phyloP scores from a whole-genome alignment of 35 echinoderm and acorn worm species.

The Apostichopus californicus region DNA sequence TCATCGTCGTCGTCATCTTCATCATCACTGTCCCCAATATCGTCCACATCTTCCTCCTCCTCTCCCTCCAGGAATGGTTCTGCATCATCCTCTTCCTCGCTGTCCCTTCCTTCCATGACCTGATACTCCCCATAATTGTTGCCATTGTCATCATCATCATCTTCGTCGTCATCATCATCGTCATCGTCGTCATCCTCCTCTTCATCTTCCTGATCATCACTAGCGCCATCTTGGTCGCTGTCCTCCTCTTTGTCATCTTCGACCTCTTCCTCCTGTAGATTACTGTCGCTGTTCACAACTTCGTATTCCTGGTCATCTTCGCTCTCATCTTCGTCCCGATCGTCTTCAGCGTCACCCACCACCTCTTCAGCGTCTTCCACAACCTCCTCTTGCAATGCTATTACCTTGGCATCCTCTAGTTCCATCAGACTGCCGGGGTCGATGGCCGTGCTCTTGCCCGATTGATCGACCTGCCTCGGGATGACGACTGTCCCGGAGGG shows the following conservation, averaged over 20 bases:
- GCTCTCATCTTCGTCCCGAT: constrained; percentile 10
- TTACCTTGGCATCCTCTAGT: constrained; percentile 5
- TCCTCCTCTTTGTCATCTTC: constrained; percentile 6
- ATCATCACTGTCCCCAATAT: constrained; percentile 7
- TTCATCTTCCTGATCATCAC: constrained; percentile 29
- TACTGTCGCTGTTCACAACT: neutral
- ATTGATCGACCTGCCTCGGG: neutral
- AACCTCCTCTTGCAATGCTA: constrained; percentile 10
- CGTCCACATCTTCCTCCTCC: neutral
- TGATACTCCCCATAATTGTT: constrained; percentile 23
- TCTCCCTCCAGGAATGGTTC: constrained; percentile 22
- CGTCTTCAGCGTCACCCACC: neutral
- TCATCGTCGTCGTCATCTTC: neutral
- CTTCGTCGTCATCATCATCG: constrained; percentile 31
- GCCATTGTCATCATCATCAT: constrained; percentile 5
- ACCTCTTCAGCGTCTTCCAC: constrained; percentile 25
- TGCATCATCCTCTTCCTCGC: constrained; percentile 35
- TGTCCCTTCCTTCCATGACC: constrained; percentile 22
- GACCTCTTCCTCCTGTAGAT: neutral
- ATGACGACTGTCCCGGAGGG: constrained; percentile 16
- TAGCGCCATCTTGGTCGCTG: neutral
- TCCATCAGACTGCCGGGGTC: neutral
- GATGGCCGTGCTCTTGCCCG: neutral
- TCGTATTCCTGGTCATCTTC: constrained; percentile 18
- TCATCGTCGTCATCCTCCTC: constrained; percentile 12